These are phyloP conservation scores for Alcis repandata DNA, from an alignment of 2,888 invertebrate species.

Conservation along the genomic window DNA sequence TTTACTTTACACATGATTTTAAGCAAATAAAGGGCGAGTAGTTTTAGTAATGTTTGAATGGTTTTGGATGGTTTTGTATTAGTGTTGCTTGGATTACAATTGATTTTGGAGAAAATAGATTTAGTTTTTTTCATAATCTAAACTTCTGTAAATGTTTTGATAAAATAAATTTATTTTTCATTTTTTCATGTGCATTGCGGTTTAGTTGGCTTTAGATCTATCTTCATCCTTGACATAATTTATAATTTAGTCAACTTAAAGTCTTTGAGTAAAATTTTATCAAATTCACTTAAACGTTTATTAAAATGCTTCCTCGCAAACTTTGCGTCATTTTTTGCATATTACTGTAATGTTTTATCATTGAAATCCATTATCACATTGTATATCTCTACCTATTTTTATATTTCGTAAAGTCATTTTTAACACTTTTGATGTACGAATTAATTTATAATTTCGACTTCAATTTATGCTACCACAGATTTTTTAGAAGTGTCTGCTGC, in stretches of 20 bases:
- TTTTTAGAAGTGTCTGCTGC: not conserved
- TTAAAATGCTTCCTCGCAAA: too few relatives aligned
- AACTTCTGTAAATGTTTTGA: not conserved
- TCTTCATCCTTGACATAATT: not conserved
- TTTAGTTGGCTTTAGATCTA: not conserved
- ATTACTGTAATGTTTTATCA: too few relatives aligned
- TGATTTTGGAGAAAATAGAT: too few relatives aligned
- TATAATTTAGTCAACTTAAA: too few relatives aligned
- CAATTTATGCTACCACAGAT: not conserved
- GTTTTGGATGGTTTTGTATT: not conserved
- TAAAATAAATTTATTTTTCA: not conserved
- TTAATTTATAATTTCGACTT: not conserved
- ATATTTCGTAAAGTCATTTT: too few relatives aligned
- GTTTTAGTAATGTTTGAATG: not conserved
- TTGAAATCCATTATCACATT: too few relatives aligned
- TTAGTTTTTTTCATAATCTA: not conserved
- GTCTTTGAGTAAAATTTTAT: too few relatives aligned
- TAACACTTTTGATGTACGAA: not conserved
- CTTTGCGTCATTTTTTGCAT: too few relatives aligned
- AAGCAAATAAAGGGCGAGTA: too few relatives aligned
- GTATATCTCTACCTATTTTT: too few relatives aligned
- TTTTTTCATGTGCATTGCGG: not conserved
- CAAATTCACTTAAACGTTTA: too few relatives aligned
- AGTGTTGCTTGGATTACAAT: too few relatives aligned
- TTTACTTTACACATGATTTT: not conserved